phyloP scores from a whole-genome alignment of 1,140 invertebrate species.

The Trachymyrmex septentrionalis region DNA sequence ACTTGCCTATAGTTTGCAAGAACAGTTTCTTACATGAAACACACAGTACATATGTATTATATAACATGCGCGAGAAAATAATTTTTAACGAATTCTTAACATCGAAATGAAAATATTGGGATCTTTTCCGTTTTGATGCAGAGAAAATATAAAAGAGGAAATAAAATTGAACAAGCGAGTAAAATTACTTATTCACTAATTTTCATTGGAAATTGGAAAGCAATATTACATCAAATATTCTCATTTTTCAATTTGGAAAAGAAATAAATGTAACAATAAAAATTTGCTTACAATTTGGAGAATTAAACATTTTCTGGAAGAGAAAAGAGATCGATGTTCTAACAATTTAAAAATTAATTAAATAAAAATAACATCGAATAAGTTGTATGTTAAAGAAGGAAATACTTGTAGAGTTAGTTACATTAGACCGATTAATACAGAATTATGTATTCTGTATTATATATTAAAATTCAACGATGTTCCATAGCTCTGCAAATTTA shows the following conservation, averaged over 20 bases:
- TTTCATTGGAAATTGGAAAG: background rate
- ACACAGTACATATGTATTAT: slow-evolving; percentile 2
- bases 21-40: background rate
- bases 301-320: background rate
- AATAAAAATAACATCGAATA: background rate
- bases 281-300: background rate
- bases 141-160: background rate
- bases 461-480: slow-evolving; percentile 12
- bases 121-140: background rate
- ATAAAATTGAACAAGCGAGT: background rate
- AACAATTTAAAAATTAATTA: background rate
- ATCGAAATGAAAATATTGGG: background rate
- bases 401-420: background rate
- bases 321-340: background rate
- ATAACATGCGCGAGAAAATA: background rate
- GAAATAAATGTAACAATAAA: background rate
- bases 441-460: slow-evolving; percentile 4
- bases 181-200: background rate
- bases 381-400: background rate
- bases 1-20: background rate
- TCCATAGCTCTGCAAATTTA: background rate
- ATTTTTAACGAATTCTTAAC: slow-evolving; percentile 7
- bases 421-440: too few relatives aligned
- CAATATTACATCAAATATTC: background rate
- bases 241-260: slow-evolving; percentile 20